A percentile compares a stretch with the other conserved stretches of the same genome.
phyloP scores from a whole-genome alignment of 2,797 vertebrate genomes.

The Cyprinella venusta region DNA sequence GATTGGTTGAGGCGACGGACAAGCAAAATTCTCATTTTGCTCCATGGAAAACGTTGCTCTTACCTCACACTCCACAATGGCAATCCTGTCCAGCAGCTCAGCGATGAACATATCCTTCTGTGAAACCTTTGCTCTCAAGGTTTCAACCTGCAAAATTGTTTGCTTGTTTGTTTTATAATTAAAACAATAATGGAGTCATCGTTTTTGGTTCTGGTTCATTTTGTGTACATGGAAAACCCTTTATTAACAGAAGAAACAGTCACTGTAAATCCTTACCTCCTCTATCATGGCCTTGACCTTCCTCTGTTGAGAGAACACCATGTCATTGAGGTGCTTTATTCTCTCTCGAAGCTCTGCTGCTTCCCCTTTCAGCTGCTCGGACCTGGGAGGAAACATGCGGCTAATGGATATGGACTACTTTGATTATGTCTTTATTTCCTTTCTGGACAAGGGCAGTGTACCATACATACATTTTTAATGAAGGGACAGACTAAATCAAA shows the following conservation, averaged over 20 bases:
- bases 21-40: neutral
- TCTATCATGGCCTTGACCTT: constrained; percentile 98
- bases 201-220: neutral
- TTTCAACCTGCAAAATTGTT: constrained; percentile 80
- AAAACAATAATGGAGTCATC: neutral
- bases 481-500: too few species aligned
- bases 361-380: constrained; percentile 83
- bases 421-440: too few species aligned
- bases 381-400: constrained; percentile 71
- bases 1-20: neutral
- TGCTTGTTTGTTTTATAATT: constrained; percentile 9
- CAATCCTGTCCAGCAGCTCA: constrained; percentile 95
- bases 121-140: constrained; percentile 86
- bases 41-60: constrained; percentile 55
- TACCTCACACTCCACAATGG: constrained; percentile 98
- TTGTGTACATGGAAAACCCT: neutral
- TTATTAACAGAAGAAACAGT: neutral
- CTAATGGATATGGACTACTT: neutral
- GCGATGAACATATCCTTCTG: constrained; percentile 95
- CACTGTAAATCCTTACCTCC: constrained; percentile 82
- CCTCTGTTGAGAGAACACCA: constrained; percentile 98
- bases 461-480: too few species aligned
- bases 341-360: constrained; percentile 86
- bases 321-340: constrained; percentile 95
- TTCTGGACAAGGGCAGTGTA: too few species aligned